Evolutionary conservation across 2,797 vertebrate genomes (phyloP), one percentile per base, ranked within the genome.

Genomic region (Halcyon leucocephala): DNA sequence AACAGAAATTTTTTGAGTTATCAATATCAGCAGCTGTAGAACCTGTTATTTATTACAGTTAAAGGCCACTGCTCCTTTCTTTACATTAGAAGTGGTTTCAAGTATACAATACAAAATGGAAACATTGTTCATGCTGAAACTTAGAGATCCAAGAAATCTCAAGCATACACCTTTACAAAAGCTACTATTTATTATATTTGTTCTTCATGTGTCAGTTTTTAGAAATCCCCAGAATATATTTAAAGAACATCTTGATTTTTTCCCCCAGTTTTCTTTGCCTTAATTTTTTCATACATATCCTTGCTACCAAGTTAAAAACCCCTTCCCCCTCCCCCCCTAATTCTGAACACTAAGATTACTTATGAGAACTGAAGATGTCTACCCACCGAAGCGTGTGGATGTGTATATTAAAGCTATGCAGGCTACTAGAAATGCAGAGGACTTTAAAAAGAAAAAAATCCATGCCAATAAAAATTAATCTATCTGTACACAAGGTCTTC

Each of bases 381-480:
- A 37, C 6, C 12, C 48, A 71, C 25, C 42, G 64, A 9, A 61
- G 3, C 0, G 1, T 2, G 13, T 7, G 9, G 22, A 31, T 62
- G 11, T 14, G 8, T 14, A 25, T 10, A 24, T 21, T 48, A 82
- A 90, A 91, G 42, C 14, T 78, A 57, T 28, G 18, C 54, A 88
- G 22, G 14, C 19, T 54, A 86, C 58, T 28, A 67, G 31, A 26
- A 33, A 20, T 54, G 31, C 66, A 84, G 42, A 89, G 39, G 7
- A 54, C 5, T 14, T 18, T 28, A 22, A 24, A 48, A 48, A 48
- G 22, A 48, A 48, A 48, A 44, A 48, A 48, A 22, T 48, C 46
- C 21, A 48, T 22, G 46, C 22, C 46, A 82, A 91, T 61, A 86
- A 95, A 89, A 79, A 48, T 4, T 4, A 62, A 72, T 13, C 29